Percentiles rank a stretch among this genome's conserved stretches.
These are phyloP conservation scores for Colletes gigas DNA, from an alignment of 1,140 invertebrate species.

Conservation along the genomic window DNA sequence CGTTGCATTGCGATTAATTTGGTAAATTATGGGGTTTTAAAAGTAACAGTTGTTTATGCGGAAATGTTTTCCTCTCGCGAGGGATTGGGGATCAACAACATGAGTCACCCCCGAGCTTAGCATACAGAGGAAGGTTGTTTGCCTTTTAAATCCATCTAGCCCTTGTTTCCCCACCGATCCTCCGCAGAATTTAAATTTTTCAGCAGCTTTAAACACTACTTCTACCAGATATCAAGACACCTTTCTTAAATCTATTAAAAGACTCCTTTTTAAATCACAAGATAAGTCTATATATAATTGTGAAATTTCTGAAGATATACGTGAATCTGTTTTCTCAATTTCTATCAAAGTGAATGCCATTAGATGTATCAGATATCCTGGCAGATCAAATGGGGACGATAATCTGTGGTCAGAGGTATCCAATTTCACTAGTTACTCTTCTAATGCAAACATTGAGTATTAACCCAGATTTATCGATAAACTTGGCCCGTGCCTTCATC, in stretches of 20 bases:
- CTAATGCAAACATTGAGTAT: neutral
- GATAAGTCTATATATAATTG: neutral
- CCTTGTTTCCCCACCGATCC: no score
- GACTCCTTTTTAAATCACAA: no score
- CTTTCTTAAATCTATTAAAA: no score
- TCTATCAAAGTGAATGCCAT: neutral
- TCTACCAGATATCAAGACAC: no score
- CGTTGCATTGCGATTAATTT: neutral
- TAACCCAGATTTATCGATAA: neutral
- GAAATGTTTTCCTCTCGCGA: slow-evolving; percentile 26
- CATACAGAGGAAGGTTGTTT: slow-evolving; percentile 3
- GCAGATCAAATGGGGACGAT: neutral
- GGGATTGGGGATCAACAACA: slow-evolving; percentile 20
- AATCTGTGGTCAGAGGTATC: slow-evolving; percentile 20
- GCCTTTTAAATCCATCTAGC: slow-evolving; percentile 25
- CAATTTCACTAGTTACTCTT: neutral
- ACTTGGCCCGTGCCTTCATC: neutral
- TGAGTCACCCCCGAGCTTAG: slow-evolving; percentile 25
- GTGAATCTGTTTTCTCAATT: neutral
- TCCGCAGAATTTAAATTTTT: neutral
- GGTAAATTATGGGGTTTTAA: neutral
- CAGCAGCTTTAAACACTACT: neutral
- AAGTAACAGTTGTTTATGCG: slow-evolving; percentile 33
- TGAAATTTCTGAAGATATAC: neutral
- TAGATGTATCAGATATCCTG: neutral